Evolutionary conservation across 2,113 vertebrate genomes (phyloP), one percentile per base, ranked within the genome.

Genomic region (Chloroceryle aenea): DNA sequence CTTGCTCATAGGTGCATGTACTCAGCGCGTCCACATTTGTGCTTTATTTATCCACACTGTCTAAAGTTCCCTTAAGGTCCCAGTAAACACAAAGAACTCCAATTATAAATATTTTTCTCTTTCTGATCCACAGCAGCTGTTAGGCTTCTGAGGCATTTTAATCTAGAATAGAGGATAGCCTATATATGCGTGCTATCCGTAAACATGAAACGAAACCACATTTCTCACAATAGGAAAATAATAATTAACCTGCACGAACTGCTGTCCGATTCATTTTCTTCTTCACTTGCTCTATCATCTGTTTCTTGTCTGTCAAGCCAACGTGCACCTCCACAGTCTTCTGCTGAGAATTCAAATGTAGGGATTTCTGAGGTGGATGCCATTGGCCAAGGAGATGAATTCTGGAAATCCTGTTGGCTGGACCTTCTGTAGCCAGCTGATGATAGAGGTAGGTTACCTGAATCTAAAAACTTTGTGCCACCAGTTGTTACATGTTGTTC

Each of bases 201-300:
- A 94, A 87, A 88, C 53, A 87, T 3, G 42, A 76, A 83, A 52
- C 30, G 5, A 67, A 91, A 75, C 59, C 38, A 66, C 18, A 14
- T 92, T 96, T 96, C 91, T 95, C 86, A 95, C 85, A 90, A 91
- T 40, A 97, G 87, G 55, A 97, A 98, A 98, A 92, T 87, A 96
- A 96, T 89, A 72, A 93, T 96, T 97, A 98, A 99, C 99, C 99
- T 99, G 99, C 98, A 99, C 0, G 98, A 99, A 98, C 99, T 99
- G 98, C 98, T 99, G 97, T 99, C 99, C 20, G 98, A 99, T 96
- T 99, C 99, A 97, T 98, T 98, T 92, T 99, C 98, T 89, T 99
- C 99, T 95, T 98, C 98, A 66, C 98, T 98, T 73, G 95, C 97
- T 96, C 97, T 97, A 67, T 98, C 98, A 66, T 98, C 98, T 92